These are phyloP conservation scores for Campylomormyrus tamandua DNA, from an alignment of 2,113 vertebrate genomes.

Conservation along the genomic window DNA sequence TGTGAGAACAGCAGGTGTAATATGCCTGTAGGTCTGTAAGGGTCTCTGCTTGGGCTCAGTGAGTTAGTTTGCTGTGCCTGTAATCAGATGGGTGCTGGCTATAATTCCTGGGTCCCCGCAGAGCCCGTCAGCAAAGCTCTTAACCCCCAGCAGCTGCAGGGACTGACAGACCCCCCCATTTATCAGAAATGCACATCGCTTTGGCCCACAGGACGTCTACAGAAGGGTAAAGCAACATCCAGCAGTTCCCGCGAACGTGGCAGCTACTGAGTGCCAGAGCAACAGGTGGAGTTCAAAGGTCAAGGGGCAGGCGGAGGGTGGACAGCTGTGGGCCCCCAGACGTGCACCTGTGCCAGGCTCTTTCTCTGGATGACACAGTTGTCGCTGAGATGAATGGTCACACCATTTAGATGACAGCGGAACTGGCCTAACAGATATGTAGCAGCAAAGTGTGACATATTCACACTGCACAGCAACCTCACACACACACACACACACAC, in stretches of 20 bases:
- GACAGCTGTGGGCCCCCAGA: background rate
- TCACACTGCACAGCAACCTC: background rate
- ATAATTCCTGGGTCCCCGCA: background rate
- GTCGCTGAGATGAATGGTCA: background rate
- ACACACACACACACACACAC: background rate
- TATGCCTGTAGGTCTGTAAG: background rate
- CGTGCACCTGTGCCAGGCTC: background rate
- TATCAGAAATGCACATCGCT: background rate
- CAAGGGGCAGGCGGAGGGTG: background rate
- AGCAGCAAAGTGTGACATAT: background rate
- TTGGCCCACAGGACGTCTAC: background rate
- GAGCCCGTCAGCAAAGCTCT: background rate
- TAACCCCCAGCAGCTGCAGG: background rate
- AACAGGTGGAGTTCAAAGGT: background rate
- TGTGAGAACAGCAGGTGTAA: background rate
- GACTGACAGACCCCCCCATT: background rate
- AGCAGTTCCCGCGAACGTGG: background rate
- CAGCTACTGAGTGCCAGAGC: background rate
- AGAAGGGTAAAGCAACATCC: background rate
- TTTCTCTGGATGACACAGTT: background rate
- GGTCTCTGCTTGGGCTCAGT: background rate
- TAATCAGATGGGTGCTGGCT: background rate
- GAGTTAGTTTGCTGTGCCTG: background rate
- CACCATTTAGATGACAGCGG: background rate
- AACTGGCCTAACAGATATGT: background rate